Percentiles rank a stretch among this genome's conserved stretches.
These are phyloP conservation scores for Poicephalus gulielmi DNA, from an alignment of 2,113 vertebrate species.

Conservation along the genomic window DNA sequence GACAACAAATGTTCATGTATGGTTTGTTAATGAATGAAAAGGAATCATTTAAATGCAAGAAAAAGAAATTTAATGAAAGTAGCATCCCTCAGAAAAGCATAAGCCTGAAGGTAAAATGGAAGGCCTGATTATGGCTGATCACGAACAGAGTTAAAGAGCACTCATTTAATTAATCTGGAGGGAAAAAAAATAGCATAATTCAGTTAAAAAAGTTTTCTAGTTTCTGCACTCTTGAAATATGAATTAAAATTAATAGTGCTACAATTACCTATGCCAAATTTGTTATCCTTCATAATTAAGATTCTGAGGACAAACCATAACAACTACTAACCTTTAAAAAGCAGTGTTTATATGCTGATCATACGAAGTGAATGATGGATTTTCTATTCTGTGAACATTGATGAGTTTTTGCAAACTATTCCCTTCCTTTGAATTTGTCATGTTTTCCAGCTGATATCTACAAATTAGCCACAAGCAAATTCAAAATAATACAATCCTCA, in stretches of 20 bases:
- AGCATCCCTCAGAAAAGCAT: not conserved
- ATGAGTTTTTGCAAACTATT: not conserved
- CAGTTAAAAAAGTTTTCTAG: not conserved
- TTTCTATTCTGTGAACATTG: not conserved
- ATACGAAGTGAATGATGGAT: not conserved
- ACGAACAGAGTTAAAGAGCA: slow-evolving; percentile 10
- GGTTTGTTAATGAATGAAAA: slow-evolving; percentile 31
- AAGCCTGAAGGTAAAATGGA: slow-evolving; percentile 30
- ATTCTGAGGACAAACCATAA: slow-evolving; percentile 18
- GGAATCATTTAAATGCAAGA: slow-evolving; percentile 10
- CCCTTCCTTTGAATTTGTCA: not conserved
- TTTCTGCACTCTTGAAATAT: slow-evolving; percentile 5
- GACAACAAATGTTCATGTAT: slow-evolving; percentile 33
- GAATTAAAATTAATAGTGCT: not conserved
- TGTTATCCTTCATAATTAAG: slow-evolving; percentile 6
- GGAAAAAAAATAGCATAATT: not conserved
- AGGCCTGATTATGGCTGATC: not conserved
- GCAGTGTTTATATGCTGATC: not conserved
- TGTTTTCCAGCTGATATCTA: not conserved
- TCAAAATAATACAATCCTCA: not conserved
- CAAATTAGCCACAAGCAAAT: not conserved
- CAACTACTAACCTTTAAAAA: slow-evolving; percentile 28
- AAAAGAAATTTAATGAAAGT: slow-evolving; percentile 15
- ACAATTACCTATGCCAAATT: not conserved
- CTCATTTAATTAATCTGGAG: slow-evolving; percentile 28